Conservation (phyloP, 2,113 vertebrate genomes). For the Alethe castanea region DNA sequence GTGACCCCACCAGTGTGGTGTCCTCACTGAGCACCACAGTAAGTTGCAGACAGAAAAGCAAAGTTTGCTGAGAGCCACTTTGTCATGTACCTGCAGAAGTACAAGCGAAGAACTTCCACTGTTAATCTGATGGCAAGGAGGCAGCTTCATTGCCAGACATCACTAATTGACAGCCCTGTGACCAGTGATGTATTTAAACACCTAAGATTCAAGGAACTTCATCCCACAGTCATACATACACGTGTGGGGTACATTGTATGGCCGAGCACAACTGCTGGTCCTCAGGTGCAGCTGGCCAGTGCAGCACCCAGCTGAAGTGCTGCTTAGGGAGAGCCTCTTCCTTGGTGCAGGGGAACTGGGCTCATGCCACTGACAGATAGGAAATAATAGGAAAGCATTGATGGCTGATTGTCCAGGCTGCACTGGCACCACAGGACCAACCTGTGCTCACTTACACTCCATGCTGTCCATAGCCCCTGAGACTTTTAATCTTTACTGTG, state of each 20-base stretch:
- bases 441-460: not conserved
- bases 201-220: not conserved
- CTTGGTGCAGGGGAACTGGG: not conserved
- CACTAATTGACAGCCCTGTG: not conserved
- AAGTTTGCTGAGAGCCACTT: not conserved
- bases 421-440: not conserved
- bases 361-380: rapidly evolving
- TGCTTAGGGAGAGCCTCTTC: not conserved
- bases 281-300: not conserved
- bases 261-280: not conserved
- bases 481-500: not conserved
- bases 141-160: not conserved
- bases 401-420: not conserved
- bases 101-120: not conserved
- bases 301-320: not conserved
- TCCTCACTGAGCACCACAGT: not conserved
- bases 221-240: rapidly evolving
- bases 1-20: not conserved
- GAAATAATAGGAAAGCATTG: not conserved
- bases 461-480: not conserved
- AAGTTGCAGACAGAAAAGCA: not conserved
- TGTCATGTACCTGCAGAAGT: not conserved
- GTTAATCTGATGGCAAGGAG: not conserved
- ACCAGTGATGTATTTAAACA: not conserved
- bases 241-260: rapidly evolving